Evolutionary conservation across 2,888 invertebrate genomes (phyloP), one percentile per base, ranked within the genome.

Genomic region (Flabesymbios commensalis): DNA sequence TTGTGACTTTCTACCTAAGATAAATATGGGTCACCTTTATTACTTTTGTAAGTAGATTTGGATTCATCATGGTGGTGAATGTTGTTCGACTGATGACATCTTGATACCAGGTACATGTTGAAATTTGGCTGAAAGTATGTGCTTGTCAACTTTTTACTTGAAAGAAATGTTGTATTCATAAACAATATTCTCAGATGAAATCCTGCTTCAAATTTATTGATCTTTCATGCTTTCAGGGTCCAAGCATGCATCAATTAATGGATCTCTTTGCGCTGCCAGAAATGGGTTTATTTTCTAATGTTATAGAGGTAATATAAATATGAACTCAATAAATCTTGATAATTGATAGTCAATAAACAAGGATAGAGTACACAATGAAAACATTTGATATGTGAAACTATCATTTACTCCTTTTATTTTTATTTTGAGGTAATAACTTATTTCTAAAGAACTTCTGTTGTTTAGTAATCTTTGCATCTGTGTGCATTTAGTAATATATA

Each of bases 211-310:
- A n/a, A n/a, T n/a, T n/a, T n/a, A n/a, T n/a, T n/a, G n/a, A n/a
- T n/a, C n/a, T n/a, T n/a, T n/a, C n/a, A n/a, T n/a, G n/a, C n/a
- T 57, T 39, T 7, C 45, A 71, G 65, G 68, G 69, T 19, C 60
- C 63, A 10, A 59, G 56, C 41, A 94, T 98, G 94, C 90, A 94
- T 22, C 97, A 98, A 81, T 85, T 98, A 72, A 94, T 96, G 3
- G 98, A 98, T 85, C 84, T 97, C 57, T 98, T 98, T 84, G 95
- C 96, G 5, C 91, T 97, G 47, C 97, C 98, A 31, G 96, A 97
- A 86, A 94, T 96, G 90, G 90, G 92, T 69, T 85, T 98, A 43
- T 85, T 97, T 2, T 93, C 94, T 74, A 94, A 95, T 84, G 92
- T 97, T 2, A 92, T 94, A 0, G 94, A 97, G 75, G 83, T 83